A percentile compares a stretch with the other conserved stretches of the same genome.
These are phyloP conservation scores for Sphaerophoria taeniata DNA, from an alignment of 2,888 invertebrate species.

Conservation along the genomic window DNA sequence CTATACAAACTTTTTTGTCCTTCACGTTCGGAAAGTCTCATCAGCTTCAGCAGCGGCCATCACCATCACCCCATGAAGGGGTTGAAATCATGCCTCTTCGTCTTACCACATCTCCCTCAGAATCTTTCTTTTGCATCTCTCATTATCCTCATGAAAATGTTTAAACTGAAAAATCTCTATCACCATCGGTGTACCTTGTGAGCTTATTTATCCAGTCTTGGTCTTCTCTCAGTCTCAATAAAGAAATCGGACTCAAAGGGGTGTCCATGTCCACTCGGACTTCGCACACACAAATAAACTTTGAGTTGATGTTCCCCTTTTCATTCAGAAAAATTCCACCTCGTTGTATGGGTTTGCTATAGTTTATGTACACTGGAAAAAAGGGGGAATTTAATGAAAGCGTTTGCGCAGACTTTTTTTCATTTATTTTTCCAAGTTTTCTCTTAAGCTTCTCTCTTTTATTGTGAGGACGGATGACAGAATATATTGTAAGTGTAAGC, in stretches of 20 bases:
- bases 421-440: neutral
- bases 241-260: slow-evolving; percentile 50
- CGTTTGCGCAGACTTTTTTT: slow-evolving; percentile 59
- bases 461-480: neutral
- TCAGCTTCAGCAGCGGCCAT: slow-evolving; percentile 63
- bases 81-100: slow-evolving; percentile 65
- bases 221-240: slow-evolving; percentile 3
- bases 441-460: slow-evolving; percentile 62
- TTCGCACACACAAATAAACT: slow-evolving; percentile 23
- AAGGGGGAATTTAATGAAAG: slow-evolving; percentile 42
- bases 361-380: slow-evolving; percentile 29
- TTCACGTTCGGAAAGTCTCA: slow-evolving; percentile 69
- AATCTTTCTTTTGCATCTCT: slow-evolving; percentile 28
- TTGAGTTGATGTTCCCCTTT: slow-evolving; percentile 46
- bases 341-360: slow-evolving; percentile 52
- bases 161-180: slow-evolving; percentile 30
- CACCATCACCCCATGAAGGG: slow-evolving; percentile 73
- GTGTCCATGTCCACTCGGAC: slow-evolving; percentile 27
- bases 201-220: slow-evolving; percentile 61
- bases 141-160: neutral
- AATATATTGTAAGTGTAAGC: neutral
- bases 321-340: slow-evolving; percentile 74
- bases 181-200: slow-evolving; percentile 33
- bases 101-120: neutral
- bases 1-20: slow-evolving; percentile 61